A percentile compares a stretch with the other conserved stretches of the same genome.
phyloP scores from a whole-genome alignment of 2,797 vertebrate genomes.

The Pelodytes ibericus region DNA sequence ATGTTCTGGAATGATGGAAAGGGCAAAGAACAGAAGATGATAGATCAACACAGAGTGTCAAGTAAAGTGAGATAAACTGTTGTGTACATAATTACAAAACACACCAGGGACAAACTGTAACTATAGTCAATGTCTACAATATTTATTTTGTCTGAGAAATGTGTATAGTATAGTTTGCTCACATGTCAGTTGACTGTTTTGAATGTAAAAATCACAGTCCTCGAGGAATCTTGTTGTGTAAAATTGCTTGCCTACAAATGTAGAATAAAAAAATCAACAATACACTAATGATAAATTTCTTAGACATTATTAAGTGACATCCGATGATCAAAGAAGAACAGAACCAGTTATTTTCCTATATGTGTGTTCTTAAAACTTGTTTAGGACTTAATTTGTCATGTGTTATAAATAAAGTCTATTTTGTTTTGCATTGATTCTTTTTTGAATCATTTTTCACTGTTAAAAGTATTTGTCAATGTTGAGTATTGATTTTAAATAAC shows the following conservation, averaged over 20 bases:
- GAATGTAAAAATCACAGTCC: not conserved
- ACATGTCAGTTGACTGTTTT: not conserved
- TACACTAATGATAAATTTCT: too few relatives aligned
- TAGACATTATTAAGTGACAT: too few relatives aligned
- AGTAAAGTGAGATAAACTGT: slow-evolving; percentile 17
- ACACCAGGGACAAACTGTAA: slow-evolving; percentile 4
- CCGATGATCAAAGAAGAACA: too few relatives aligned
- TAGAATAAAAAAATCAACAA: too few relatives aligned
- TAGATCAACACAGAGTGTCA: slow-evolving; percentile 15
- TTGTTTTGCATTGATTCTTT: too few relatives aligned
- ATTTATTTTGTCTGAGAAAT: slow-evolving; percentile 1
- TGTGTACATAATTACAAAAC: slow-evolving; percentile 12
- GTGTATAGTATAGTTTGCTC: not conserved
- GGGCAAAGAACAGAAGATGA: slow-evolving; percentile 3
- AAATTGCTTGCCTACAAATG: too few relatives aligned
- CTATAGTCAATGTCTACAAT: not conserved
- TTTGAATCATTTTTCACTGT: not conserved
- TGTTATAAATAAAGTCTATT: too few relatives aligned
- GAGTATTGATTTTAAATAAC: not conserved
- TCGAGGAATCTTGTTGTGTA: too few relatives aligned
- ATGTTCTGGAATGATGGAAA: slow-evolving; percentile 2
- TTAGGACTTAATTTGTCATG: too few relatives aligned
- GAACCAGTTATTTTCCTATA: too few relatives aligned
- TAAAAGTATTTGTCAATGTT: not conserved
- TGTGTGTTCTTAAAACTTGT: too few relatives aligned